phyloP scores from a whole-genome alignment of 2,797 vertebrate genomes.

The Gastrophryne carolinensis region DNA sequence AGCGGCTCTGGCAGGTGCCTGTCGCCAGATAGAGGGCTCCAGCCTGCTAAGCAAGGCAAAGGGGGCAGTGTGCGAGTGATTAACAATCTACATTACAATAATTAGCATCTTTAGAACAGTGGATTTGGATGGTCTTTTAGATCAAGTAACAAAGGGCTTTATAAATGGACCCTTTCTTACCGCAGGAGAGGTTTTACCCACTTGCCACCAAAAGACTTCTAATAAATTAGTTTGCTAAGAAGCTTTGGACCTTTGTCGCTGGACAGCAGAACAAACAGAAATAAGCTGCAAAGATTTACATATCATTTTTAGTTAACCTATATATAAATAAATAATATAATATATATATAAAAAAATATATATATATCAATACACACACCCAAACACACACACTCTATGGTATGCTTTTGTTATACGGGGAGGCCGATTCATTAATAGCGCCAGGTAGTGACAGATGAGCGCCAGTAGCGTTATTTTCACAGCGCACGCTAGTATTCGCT shows the following conservation, averaged over 20 bases:
- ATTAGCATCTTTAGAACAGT: slow-evolving; percentile 45
- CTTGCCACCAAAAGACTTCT: background rate
- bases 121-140: slow-evolving; percentile 25
- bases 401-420: too few relatives aligned
- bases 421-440: too few relatives aligned
- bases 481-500: too few relatives aligned
- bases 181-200: background rate
- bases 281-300: too few relatives aligned
- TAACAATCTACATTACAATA: slow-evolving; percentile 44
- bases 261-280: background rate
- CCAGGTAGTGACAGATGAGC: too few relatives aligned
- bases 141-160: slow-evolving; percentile 28
- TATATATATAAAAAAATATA: too few relatives aligned
- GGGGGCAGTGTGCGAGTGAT: slow-evolving; percentile 5
- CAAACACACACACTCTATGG: too few relatives aligned
- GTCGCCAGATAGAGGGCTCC: slow-evolving; percentile 28
- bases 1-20: slow-evolving; percentile 65
- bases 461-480: too few relatives aligned
- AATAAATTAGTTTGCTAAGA: background rate
- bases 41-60: background rate
- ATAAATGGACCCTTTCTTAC: slow-evolving; percentile 20
- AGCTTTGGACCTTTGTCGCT: background rate
- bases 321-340: too few relatives aligned
- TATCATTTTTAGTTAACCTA: too few relatives aligned
- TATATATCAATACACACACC: too few relatives aligned